A percentile compares a stretch with the other conserved stretches of the same genome.
phyloP scores from a whole-genome alignment of 2,888 invertebrate genomes.

The Ennomos erosarius region DNA sequence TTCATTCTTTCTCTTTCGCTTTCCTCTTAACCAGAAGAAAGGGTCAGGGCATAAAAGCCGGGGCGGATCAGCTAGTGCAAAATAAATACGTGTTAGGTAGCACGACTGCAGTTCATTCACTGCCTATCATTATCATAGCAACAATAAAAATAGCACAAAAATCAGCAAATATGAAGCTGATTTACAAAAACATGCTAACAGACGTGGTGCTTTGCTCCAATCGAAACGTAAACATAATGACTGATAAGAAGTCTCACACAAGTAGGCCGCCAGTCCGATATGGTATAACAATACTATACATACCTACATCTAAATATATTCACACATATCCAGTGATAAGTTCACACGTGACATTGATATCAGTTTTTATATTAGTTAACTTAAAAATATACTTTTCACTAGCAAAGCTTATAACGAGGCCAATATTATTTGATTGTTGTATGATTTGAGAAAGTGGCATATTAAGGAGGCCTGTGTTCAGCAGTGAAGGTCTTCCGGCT shows the following conservation, averaged over 20 bases:
- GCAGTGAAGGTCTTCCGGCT: too few relatives aligned
- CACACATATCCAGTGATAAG: slow-evolving; percentile 4
- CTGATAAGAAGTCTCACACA: slow-evolving; percentile 21
- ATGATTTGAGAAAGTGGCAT: too few relatives aligned
- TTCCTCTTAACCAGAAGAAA: too few relatives aligned
- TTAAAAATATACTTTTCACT: too few relatives aligned
- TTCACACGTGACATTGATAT: slow-evolving; percentile 3
- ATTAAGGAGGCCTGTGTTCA: too few relatives aligned
- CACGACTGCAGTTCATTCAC: slow-evolving; percentile 9
- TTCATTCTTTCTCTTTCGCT: too few relatives aligned
- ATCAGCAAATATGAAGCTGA: too few relatives aligned
- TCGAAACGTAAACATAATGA: slow-evolving; percentile 7
- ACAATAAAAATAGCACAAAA: neutral
- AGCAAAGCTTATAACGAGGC: too few relatives aligned
- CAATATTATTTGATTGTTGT: too few relatives aligned
- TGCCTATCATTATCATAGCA: neutral
- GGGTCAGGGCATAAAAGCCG: too few relatives aligned
- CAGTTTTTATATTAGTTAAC: too few relatives aligned
- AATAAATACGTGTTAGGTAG: neutral
- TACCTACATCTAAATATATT: slow-evolving; percentile 8
- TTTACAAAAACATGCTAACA: neutral
- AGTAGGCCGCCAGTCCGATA: slow-evolving; percentile 17
- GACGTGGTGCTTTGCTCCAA: slow-evolving; percentile 1
- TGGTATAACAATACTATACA: slow-evolving; percentile 1
- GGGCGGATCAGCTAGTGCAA: too few relatives aligned